Evolutionary conservation across 2,113 vertebrate genomes (phyloP), one percentile per base, ranked within the genome.

Genomic region (Boleophthalmus pectinirostris): DNA sequence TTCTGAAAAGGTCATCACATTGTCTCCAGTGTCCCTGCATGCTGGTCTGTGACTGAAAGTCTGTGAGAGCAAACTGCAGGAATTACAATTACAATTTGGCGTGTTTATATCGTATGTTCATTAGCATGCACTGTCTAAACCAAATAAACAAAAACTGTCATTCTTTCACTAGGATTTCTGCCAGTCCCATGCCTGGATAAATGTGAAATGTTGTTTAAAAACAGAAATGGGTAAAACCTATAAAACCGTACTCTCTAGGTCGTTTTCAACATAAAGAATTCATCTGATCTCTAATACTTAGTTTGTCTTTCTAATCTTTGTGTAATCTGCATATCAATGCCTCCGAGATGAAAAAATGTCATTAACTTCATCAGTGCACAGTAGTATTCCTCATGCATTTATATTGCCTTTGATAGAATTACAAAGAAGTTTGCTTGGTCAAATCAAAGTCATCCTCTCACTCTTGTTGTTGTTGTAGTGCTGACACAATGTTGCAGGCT

Each of bases 401-500:
- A 18, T 54, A 47, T 29, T 70, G 67, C 73, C 71, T 54, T 66
- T 49, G 24, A 64, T 73, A 54, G 24, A 72, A 74, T 65, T 53
- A 75, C 58, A 38, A 65, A 71, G 71, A 69, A 72, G 72, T 80
- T 70, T 29, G 54, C 53, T 73, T 66, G 73, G 70, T 79, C 70
- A 77, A 82, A 82, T 86, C 67, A 85, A 85, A 88, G 86, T 86
- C 68, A 68, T 76, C 70, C 49, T 72, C 68, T 66, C 38, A 21
- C 73, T 72, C 15, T 69, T 29, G n/a, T 66, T 82, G 18, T 66
- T 82, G 21, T 38, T 82, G 21, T 49, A 72, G 84, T 72, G 4
- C 10, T 65, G 49, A 67, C 73, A 75, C 66, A 68, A 18, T 57
- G 56, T 74, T 76, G 67, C 68, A 54, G 57, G 73, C 70, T 77